Evolutionary conservation across 2,797 vertebrate species (phyloP), one percentile per base, ranked within the genome.

Genomic region (Peromyscus attwateri): DNA sequence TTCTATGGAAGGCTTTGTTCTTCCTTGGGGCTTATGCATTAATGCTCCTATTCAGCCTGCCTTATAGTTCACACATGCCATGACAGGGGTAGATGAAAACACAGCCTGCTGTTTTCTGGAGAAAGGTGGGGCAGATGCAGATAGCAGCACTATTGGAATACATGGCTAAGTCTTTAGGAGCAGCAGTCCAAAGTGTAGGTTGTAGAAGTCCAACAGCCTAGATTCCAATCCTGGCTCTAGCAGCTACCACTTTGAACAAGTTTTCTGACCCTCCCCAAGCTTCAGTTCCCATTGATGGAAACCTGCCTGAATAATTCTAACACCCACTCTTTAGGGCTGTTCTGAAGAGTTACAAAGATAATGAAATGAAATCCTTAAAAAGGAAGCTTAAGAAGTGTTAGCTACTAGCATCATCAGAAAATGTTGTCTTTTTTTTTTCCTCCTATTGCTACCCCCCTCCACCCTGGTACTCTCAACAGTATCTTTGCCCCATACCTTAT

Each of bases 211-310:
- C 3, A 77, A 91, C 0, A 0, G 31, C 43, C 55, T 37, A 49
- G 3, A 6, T 85, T 71, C 92, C 29, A 89, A 88, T 80, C 62
- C 81, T 46, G 8, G 3, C n/a, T 87, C 29, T 13, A 55, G 23
- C 7, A 62, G 60, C 37, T 55, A 68, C 55, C 34, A 81, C 75
- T 55, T 23, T 77, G 73, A 92, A 40, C 68, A 97, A 85, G 52
- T 60, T 77, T 49, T 12, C 12, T 43, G 87, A 92, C 12, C 27
- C 37, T 93, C 19, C 73, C 40, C 37, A 27, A 70, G 62, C 60
- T 91, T 97, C 94, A 87, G 40, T 95, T 82, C 97, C 82, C 90
- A 73, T 37, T 95, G 88, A 83, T 85, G 55, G 60, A 93, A 95
- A 87, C 64, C 34, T 73, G 37, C 6, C 43, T 91, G 70, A 49